Evolutionary conservation across 2,113 vertebrate genomes (phyloP).

Genomic region (Hippocampus abdominalis): DNA sequence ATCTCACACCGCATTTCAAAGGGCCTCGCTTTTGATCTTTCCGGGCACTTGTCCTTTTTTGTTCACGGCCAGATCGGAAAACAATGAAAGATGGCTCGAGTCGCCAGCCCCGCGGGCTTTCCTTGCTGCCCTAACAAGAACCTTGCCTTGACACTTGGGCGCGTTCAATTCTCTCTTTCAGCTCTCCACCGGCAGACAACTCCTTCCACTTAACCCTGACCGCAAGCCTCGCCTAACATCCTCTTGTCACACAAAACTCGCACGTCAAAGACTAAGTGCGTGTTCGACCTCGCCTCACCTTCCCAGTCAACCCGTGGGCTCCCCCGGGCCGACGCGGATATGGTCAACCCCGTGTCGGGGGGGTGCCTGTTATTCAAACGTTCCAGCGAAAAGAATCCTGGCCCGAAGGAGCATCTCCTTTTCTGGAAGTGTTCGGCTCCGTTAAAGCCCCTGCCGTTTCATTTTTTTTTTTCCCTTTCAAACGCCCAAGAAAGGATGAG

Average conservation of each 20-base stretch:
- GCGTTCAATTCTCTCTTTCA: background rate
- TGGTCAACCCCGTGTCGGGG: constrained; percentile 26
- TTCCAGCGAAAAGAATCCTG: constrained; percentile 35
- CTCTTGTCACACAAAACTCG: constrained; percentile 16
- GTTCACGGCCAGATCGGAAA: background rate
- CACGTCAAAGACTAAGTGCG: constrained; percentile 6
- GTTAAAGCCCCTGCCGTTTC: no score
- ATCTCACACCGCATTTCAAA: no score
- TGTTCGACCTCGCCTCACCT: background rate
- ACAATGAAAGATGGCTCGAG: background rate
- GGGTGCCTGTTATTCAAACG: constrained; percentile 38
- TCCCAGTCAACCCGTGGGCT: background rate
- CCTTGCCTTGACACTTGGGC: background rate
- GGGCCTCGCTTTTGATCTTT: no score
- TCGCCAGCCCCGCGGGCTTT: no score
- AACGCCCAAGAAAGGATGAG: constrained; percentile 50
- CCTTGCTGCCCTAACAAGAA: no score
- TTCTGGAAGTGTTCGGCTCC: constrained; percentile 63
- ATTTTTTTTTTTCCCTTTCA: background rate
- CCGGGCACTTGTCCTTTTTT: background rate
- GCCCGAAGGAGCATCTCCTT: constrained; percentile 58
- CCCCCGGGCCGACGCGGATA: background rate
- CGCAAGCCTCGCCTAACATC: background rate
- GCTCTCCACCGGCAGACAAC: background rate
- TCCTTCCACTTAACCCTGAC: no score